phyloP scores from a whole-genome alignment of 2,888 invertebrate genomes.

The Hydropsyche betteni region DNA sequence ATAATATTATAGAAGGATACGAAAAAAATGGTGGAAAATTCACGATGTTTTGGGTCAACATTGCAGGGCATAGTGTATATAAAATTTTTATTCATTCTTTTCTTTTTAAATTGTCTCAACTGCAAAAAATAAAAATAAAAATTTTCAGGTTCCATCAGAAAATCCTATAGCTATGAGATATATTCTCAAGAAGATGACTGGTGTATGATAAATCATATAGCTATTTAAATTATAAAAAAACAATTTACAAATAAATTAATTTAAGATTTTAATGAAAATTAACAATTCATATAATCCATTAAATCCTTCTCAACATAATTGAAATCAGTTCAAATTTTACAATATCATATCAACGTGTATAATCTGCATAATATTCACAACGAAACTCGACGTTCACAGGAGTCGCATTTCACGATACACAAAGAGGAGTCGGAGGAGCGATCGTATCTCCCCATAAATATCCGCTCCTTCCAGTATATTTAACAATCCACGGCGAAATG shows the following conservation, averaged over 20 bases:
- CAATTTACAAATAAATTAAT: too few relatives aligned
- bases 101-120: too few relatives aligned
- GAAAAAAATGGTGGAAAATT: slow-evolving; percentile 74
- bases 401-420: too few relatives aligned
- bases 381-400: too few relatives aligned
- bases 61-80: slow-evolving; percentile 81
- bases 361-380: too few relatives aligned
- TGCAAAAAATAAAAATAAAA: too few relatives aligned
- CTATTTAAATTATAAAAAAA: too few relatives aligned
- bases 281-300: too few relatives aligned
- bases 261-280: too few relatives aligned
- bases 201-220: slow-evolving; percentile 13
- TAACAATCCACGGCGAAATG: slow-evolving; percentile 6
- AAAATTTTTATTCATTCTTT: neutral
- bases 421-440: too few relatives aligned
- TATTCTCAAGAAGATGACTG: slow-evolving; percentile 69
- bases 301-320: too few relatives aligned
- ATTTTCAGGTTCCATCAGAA: slow-evolving; percentile 72
- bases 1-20: slow-evolving; percentile 76
- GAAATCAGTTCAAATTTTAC: neutral
- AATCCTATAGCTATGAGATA: slow-evolving; percentile 75
- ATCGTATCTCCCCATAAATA: neutral
- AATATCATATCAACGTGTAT: too few relatives aligned
- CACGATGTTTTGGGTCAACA: slow-evolving; percentile 79
- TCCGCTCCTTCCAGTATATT: neutral